These are phyloP conservation scores for Drosophila baimaii DNA, from an alignment of 1,140 invertebrate genomes.

Conservation along the genomic window DNA sequence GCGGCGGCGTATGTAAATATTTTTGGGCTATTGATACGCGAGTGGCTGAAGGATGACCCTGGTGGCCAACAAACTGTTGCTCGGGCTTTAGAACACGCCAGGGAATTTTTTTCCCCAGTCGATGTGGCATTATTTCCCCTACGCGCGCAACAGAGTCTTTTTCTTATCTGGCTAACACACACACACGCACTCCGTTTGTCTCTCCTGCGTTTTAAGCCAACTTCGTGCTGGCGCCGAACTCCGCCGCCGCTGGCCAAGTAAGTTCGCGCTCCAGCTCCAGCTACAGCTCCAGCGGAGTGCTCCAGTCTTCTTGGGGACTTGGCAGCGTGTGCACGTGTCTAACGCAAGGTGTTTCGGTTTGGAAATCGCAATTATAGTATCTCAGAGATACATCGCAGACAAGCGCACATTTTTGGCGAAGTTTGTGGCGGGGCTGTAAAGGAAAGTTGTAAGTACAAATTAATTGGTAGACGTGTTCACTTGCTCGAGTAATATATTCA, in stretches of 20 bases:
- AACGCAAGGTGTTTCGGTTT: conserved; percentile 48
- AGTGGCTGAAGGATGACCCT: conserved; percentile 58
- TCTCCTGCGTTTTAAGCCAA: conserved; percentile 17
- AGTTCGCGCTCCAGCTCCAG: conserved; percentile 40
- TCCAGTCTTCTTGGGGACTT: conserved; percentile 79
- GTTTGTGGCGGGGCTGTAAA: conserved; percentile 9
- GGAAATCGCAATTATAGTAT: conserved; percentile 1
- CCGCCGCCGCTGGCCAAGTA: conserved; percentile 48
- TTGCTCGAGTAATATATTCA: not conserved
- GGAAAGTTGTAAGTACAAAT: conserved; percentile 22
- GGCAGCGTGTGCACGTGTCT: conserved; percentile 67
- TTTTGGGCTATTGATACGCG: conserved; percentile 76
- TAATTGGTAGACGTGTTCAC: not conserved
- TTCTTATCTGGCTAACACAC: conserved; percentile 15
- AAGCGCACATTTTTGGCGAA: conserved; percentile 29
- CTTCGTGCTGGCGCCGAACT: conserved; percentile 71
- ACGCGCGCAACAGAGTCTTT: conserved; percentile 57
- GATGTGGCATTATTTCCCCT: conserved; percentile 55
- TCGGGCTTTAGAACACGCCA: conserved; percentile 47
- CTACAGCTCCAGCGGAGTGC: conserved; percentile 25
- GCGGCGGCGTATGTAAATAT: conserved; percentile 63
- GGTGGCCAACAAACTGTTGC: conserved; percentile 79
- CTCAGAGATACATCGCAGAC: conserved; percentile 17
- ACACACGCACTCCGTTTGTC: not conserved
- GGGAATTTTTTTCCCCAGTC: conserved; percentile 36